Base-by-base conservation (phyloP, 2,797 vertebrate species). In the Myotis planiceps region DNA sequence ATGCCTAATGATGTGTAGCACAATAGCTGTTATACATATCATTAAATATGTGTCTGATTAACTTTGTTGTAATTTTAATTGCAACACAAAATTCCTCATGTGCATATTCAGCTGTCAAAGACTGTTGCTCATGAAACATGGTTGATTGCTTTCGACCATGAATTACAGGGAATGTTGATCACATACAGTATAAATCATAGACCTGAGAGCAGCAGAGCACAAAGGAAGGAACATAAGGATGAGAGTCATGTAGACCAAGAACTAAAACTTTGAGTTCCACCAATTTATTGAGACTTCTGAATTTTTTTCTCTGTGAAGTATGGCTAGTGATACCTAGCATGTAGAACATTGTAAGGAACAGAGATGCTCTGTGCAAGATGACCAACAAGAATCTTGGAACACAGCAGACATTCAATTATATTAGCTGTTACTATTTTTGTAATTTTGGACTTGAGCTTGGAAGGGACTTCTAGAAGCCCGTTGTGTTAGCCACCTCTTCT, bases 11-110 rank as follows among this genome's bases (percentile, higher is more conserved):
- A 81, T 94, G 95, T 97, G 85, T 95, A 95, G 95, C 93, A 95
- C 75, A 96, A 90, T 97, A 96, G 58, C 78, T 97, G 89, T 95
- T 97, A 79, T 90, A 92, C 93, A 97, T 97, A 93, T 96, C 94
- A 93, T 96, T 97, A 97, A 96, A 93, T 97, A 94, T 90, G 90
- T 96, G 81, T 96, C 95, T 96, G 93, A 95, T 97, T 96, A 97
- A 97, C 94, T 88, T 94, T 88, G 72, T 85, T 94, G 92, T 96
- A 97, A 96, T 96, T 96, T 96, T 97, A 97, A 97, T 93, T 97
- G 96, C 90, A 92, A 86, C 51, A 92, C 86, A 66, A 92, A 97
- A 97, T 96, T 95, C 16, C 85, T 92, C 71, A 94, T 49, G 39
- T 92, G 94, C 63, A 75, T 90, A 79, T 75, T 93, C 84, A 95